Evolutionary conservation across 2,888 invertebrate species (phyloP).

Genomic region (Caenorhabditis imperialis): DNA sequence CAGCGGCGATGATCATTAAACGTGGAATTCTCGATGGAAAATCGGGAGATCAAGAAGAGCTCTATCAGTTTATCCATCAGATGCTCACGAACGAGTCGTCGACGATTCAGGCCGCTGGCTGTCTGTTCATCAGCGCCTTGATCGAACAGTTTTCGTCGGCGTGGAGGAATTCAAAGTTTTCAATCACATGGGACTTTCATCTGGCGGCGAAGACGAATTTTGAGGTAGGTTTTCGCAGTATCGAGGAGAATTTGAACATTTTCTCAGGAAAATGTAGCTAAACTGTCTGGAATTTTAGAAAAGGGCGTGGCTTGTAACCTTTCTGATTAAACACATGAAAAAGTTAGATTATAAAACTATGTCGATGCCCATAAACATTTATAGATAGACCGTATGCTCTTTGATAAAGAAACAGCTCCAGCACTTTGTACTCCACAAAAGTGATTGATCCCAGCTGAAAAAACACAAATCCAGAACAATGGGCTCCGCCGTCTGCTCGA

Average conservation of each 20-base stretch:
- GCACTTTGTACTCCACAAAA: too few relatives aligned
- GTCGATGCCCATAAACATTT: too few relatives aligned
- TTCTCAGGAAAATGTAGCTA: too few relatives aligned
- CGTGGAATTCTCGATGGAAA: conserved; percentile 84
- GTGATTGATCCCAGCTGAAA: too few relatives aligned
- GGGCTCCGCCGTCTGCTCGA: conserved; percentile 88
- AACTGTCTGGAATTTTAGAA: too few relatives aligned
- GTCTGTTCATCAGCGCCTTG: conserved; percentile 87
- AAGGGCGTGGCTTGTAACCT: too few relatives aligned
- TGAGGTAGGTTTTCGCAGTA: conserved; percentile 81
- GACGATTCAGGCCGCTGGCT: conserved; percentile 86
- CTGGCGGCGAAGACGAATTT: conserved; percentile 88
- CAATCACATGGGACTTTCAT: conserved; percentile 90
- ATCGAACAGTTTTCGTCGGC: conserved; percentile 91
- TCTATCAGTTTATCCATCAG: conserved; percentile 82
- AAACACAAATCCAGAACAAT: too few relatives aligned
- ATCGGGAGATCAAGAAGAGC: conserved; percentile 82
- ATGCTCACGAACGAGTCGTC: conserved; percentile 85
- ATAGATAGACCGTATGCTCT: too few relatives aligned
- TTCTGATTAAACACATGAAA: too few relatives aligned
- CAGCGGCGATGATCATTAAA: conserved; percentile 90
- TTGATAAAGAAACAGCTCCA: too few relatives aligned
- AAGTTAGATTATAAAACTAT: too few relatives aligned
- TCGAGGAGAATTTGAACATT: too few relatives aligned
- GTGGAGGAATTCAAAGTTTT: conserved; percentile 88